Conservation (phyloP, 2,888 invertebrate genomes). For the Drosophila fulvimacula region DNA sequence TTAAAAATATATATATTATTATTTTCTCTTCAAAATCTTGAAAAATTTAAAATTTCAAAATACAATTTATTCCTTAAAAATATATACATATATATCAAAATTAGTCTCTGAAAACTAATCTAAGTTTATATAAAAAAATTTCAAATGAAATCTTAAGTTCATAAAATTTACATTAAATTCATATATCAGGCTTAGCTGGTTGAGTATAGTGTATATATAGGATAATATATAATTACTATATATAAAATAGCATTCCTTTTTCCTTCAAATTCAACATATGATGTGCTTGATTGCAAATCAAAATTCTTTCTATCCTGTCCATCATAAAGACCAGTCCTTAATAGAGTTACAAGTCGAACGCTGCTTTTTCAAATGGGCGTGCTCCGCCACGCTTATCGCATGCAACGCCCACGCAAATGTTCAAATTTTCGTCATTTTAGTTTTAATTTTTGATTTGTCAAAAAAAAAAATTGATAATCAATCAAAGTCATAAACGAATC, state of each 20-base stretch:
- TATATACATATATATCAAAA: no score
- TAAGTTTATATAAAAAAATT: no score
- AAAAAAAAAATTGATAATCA: conserved; percentile 69
- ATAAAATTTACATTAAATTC: no score
- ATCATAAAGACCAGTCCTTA: background rate
- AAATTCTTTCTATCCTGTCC: no score
- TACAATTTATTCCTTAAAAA: no score
- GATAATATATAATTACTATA: background rate
- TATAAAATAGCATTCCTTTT: background rate
- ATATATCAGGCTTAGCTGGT: no score
- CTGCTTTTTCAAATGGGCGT: conserved; percentile 35
- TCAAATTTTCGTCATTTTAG: conserved; percentile 37
- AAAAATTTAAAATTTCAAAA: no score
- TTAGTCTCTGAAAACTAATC: no score
- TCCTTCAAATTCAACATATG: background rate
- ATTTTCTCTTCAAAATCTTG: no score
- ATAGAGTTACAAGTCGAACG: conserved; percentile 10
- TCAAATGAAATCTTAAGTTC: no score
- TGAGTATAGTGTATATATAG: background rate
- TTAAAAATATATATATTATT: no score
- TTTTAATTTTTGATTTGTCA: conserved; percentile 3
- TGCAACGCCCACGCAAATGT: conserved; percentile 66
- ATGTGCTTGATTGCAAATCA: background rate
- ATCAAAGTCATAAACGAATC: conserved; percentile 81
- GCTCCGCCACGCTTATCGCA: conserved; percentile 35